Evolutionary conservation across 2,797 vertebrate species (phyloP), one percentile per base, ranked within the genome.

Genomic region (Lagocephalus sceleratus): DNA sequence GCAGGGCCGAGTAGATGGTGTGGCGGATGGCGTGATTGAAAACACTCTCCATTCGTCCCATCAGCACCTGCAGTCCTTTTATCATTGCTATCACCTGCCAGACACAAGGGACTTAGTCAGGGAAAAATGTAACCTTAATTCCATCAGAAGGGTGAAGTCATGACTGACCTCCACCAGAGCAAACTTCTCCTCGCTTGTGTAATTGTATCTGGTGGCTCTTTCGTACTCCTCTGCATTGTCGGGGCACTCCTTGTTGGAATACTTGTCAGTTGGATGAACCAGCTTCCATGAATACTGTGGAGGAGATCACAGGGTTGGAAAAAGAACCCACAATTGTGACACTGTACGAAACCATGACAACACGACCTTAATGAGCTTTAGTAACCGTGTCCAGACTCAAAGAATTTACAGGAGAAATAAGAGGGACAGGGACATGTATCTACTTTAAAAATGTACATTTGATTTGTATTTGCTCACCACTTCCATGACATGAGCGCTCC

Each of bases 401-500:
- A 41, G 17, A 39, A 42, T 9, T 19, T 14, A 32, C 8, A 35
- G 2, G 7, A 25, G 25, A 19, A 40, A 44, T 17, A 40, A 10
- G 29, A 26, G n/a, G n/a, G n/a, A n/a, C n/a, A n/a, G n/a, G n/a
- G n/a, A n/a, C n/a, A n/a, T n/a, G n/a, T 38, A 38, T 12, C 6
- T 38, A 38, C 35, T 38, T 45, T 22, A 8, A 7, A 47, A 25
- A 9, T 47, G 14, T 20, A 16, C 3, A 1, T 2, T 29, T 11
- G n/a, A n/a, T 25, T n/a, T 57, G 22, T 47, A 23, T 7, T 29
- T 68, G 42, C 91, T 90, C 86, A 99, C 97, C 97, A 99, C 97
- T 93, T 99, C 97, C 97, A 99, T 99, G 71, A 99, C 95, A 1
- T 99, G 95, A 0, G 95, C 96, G 1, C 97, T 99, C 97, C 97